Conservation (phyloP, 2,888 invertebrate species). For the Philopedon plagiatum region DNA sequence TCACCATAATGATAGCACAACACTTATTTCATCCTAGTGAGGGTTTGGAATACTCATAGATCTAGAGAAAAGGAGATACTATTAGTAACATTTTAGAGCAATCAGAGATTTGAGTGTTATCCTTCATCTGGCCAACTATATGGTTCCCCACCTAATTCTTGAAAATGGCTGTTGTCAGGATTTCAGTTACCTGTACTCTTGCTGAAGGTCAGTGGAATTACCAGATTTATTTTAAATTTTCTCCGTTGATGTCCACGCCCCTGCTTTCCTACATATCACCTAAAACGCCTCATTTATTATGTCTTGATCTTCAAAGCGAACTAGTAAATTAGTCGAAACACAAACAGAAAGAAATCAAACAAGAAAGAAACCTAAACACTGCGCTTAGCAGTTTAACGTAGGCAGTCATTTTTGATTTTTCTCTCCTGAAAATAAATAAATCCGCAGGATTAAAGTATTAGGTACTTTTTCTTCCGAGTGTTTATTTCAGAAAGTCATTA, state of each 20-base stretch:
- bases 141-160: too few relatives aligned
- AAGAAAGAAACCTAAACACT: conserved; percentile 34
- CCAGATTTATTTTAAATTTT: too few relatives aligned
- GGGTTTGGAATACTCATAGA: too few relatives aligned
- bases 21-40: too few relatives aligned
- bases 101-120: too few relatives aligned
- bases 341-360: conserved; percentile 38
- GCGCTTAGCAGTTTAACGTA: conserved; percentile 8
- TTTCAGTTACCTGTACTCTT: too few relatives aligned
- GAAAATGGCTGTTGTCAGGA: too few relatives aligned
- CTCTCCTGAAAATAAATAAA: conserved; percentile 11
- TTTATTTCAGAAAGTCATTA: conserved; percentile 24
- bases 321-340: conserved; percentile 44
- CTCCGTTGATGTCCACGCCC: not conserved
- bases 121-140: too few relatives aligned
- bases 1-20: too few relatives aligned
- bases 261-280: conserved; percentile 15
- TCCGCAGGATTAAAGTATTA: conserved; percentile 12
- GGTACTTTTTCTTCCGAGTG: conserved; percentile 3
- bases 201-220: too few relatives aligned
- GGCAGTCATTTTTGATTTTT: not conserved
- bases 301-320: conserved; percentile 41
- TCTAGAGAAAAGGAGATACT: too few relatives aligned
- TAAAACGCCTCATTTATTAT: conserved; percentile 41
- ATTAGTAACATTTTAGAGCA: too few relatives aligned